A percentile compares a stretch with the other conserved stretches of the same genome.
These are phyloP conservation scores for Acronicta psi DNA, from an alignment of 2,888 invertebrate genomes.

Conservation along the genomic window DNA sequence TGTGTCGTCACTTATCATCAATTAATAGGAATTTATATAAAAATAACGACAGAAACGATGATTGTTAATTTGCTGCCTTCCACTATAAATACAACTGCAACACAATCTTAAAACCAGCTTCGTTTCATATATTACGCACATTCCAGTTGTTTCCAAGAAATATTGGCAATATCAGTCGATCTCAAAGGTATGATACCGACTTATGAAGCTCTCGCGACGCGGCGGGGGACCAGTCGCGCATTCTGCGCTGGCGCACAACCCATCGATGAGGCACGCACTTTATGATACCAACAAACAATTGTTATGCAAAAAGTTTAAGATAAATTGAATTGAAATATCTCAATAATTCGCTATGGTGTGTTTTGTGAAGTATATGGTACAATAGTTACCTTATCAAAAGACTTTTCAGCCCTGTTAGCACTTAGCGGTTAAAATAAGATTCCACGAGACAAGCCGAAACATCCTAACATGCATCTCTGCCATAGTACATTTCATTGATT, in stretches of 20 bases:
- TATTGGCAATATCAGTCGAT: slow-evolving; percentile 36
- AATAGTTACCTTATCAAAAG: too few species aligned
- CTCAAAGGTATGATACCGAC: slow-evolving; percentile 22
- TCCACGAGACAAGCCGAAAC: too few species aligned
- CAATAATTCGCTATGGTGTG: slow-evolving; percentile 2
- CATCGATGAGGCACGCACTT: slow-evolving; percentile 43
- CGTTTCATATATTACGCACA: slow-evolving; percentile 37
- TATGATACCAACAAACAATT: slow-evolving; percentile 17
- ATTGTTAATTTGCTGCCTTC: neutral
- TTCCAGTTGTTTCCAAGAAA: slow-evolving; percentile 23
- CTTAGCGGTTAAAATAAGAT: too few species aligned
- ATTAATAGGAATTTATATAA: too few species aligned
- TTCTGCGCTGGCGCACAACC: slow-evolving; percentile 29
- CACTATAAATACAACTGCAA: neutral
- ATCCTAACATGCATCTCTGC: too few species aligned
- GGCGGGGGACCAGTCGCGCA: slow-evolving; percentile 16
- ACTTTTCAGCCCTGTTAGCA: too few species aligned
- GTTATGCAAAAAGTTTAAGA: slow-evolving; percentile 8
- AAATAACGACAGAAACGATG: too few species aligned
- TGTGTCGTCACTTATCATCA: too few species aligned
- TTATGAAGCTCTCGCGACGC: slow-evolving; percentile 39
- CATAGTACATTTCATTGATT: too few species aligned
- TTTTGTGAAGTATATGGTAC: neutral
- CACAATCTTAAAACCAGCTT: slow-evolving; percentile 10
- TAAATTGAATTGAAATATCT: slow-evolving; percentile 14